phyloP scores from a whole-genome alignment of 2,113 vertebrate genomes.

The Pygoscelis antarcticus region DNA sequence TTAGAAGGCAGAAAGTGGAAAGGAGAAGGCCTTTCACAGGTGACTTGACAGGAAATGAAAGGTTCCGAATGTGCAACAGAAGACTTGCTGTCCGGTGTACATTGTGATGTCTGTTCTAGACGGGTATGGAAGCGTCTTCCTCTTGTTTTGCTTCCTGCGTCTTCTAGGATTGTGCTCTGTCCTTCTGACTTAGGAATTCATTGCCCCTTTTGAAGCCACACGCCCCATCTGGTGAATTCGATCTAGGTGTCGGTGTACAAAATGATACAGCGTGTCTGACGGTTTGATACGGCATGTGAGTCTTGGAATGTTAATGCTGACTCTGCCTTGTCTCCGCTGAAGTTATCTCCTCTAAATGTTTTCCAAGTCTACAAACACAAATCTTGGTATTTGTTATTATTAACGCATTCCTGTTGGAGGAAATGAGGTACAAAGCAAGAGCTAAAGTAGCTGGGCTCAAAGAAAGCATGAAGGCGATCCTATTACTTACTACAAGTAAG shows the following conservation, averaged over 20 bases:
- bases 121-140: neutral
- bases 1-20: neutral
- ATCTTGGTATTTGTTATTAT: neutral
- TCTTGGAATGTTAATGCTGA: neutral
- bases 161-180: neutral
- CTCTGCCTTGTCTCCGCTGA: neutral
- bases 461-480: neutral
- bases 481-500: neutral
- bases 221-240: neutral
- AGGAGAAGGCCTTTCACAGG: neutral
- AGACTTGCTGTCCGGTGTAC: neutral
- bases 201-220: too few relatives aligned
- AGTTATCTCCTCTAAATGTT: neutral
- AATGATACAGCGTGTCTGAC: accelerated
- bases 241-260: accelerated
- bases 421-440: neutral
- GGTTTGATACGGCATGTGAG: neutral
- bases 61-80: neutral
- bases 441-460: neutral
- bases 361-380: neutral
- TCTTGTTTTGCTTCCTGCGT: accelerated
- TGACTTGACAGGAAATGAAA: neutral
- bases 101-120: neutral
- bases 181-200: accelerated
- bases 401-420: neutral